Percentiles rank a stretch among this genome's conserved stretches.
These are phyloP conservation scores for Capreolus pygargus DNA, from an alignment of 2,113 vertebrate species.

Conservation along the genomic window DNA sequence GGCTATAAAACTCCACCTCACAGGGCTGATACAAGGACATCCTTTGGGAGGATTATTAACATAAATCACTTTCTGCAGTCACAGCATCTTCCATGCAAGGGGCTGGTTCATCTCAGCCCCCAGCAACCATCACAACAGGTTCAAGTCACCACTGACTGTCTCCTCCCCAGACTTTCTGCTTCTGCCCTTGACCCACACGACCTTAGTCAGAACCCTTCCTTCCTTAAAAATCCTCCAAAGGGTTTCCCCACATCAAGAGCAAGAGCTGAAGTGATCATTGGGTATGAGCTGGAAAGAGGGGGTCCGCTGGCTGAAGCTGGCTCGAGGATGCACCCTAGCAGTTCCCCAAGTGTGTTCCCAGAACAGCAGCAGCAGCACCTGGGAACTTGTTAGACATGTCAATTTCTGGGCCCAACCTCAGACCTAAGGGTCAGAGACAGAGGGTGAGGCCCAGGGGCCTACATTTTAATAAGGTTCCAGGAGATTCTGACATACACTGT, in stretches of 20 bases:
- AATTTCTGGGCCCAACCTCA: background rate
- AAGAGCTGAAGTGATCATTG: background rate
- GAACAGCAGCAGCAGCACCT: background rate
- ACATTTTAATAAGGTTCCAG: background rate
- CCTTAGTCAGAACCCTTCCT: background rate
- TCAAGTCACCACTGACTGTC: rapidly evolving
- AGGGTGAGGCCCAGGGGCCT: background rate
- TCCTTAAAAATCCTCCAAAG: background rate
- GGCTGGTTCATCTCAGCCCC: background rate
- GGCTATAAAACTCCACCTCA: background rate
- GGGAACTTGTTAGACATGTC: background rate
- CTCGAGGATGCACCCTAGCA: rapidly evolving
- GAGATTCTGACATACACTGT: background rate
- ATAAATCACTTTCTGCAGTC: background rate
- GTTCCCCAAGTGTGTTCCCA: background rate
- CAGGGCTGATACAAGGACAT: background rate
- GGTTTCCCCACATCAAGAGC: background rate
- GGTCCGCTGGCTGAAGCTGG: background rate
- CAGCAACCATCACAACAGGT: background rate
- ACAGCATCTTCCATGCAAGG: background rate
- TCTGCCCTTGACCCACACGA: background rate
- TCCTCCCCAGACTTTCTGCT: background rate
- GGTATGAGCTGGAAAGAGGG: background rate
- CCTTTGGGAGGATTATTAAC: background rate
- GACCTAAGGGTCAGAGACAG: background rate